phyloP scores from a whole-genome alignment of 2,888 invertebrate species.

The Epiblema foenella region DNA sequence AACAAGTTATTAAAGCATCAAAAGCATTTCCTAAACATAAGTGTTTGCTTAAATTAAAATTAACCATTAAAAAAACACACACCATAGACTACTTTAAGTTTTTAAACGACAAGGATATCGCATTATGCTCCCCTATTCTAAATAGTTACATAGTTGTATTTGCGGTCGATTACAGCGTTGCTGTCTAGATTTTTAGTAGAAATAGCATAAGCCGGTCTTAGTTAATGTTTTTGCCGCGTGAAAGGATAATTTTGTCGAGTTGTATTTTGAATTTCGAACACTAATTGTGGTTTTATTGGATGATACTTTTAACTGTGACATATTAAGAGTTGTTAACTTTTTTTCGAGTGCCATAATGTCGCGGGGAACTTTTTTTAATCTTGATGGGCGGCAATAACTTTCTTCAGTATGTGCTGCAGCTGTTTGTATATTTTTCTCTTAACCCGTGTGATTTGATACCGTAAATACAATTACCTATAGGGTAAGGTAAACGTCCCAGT shows the following conservation, averaged over 20 bases:
- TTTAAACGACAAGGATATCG: slow-evolving; percentile 60
- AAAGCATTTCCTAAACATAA: slow-evolving; percentile 35
- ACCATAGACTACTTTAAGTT: slow-evolving; percentile 46
- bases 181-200: background rate
- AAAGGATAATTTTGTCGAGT: slow-evolving; percentile 13
- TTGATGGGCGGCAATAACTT: slow-evolving; percentile 1
- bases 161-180: slow-evolving; percentile 11
- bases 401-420: background rate
- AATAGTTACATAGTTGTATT: slow-evolving; percentile 9
- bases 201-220: background rate
- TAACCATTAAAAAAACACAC: slow-evolving; percentile 38
- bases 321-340: slow-evolving; percentile 58
- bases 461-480: too few species aligned
- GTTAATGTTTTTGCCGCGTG: slow-evolving; percentile 12
- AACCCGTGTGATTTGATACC: background rate
- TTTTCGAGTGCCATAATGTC: slow-evolving; percentile 49
- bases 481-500: too few species aligned
- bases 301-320: slow-evolving; percentile 63
- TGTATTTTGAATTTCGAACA: slow-evolving; percentile 50
- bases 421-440: too few species aligned
- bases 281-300: slow-evolving; percentile 66
- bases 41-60: slow-evolving; percentile 36
- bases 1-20: slow-evolving; percentile 37
- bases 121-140: slow-evolving; percentile 58
- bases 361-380: slow-evolving; percentile 24